Percentiles rank a stretch among this genome's conserved stretches.
Conservation (phyloP, 2,888 invertebrate species). For the Octodonta nipae region DNA sequence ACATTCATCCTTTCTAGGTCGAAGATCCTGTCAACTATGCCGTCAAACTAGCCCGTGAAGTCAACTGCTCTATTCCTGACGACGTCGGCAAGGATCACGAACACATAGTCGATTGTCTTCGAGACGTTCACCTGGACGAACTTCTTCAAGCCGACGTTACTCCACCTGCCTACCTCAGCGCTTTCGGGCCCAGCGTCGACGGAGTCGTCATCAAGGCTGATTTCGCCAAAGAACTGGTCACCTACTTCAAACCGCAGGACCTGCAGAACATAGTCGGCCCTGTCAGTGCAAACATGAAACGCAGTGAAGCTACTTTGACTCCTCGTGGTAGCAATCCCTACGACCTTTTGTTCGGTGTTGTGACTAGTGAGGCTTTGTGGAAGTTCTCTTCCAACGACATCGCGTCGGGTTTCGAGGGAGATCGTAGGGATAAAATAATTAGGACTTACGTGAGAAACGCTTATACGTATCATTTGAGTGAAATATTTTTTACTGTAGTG, state of each 20-base stretch:
- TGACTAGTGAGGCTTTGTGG: conserved; percentile 84
- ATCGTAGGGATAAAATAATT: conserved; percentile 72
- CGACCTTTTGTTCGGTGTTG: conserved; percentile 81
- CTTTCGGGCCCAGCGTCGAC: conserved; percentile 88
- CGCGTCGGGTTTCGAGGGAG: conserved; percentile 75
- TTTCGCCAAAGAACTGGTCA: conserved; percentile 65
- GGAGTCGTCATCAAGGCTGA: conserved; percentile 89
- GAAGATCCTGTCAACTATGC: conserved; percentile 76
- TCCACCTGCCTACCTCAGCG: conserved; percentile 69
- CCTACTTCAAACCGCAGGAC: conserved; percentile 53
- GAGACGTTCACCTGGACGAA: conserved; percentile 61
- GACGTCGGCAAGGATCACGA: conserved; percentile 72
- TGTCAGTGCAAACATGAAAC: conserved; percentile 40
- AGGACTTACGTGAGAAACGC: conserved; percentile 88
- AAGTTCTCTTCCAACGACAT: conserved; percentile 74
- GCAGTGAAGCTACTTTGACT: conserved; percentile 46
- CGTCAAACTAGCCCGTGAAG: conserved; percentile 62
- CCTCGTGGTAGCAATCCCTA: conserved; percentile 53
- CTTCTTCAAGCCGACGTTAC: conserved; percentile 61
- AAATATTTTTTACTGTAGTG: conserved; percentile 90
- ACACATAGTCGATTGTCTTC: conserved; percentile 68
- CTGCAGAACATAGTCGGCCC: conserved; percentile 47
- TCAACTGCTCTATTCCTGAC: conserved; percentile 71
- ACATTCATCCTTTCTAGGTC: too few relatives aligned
- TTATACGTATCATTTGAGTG: conserved; percentile 88